Base-by-base conservation (phyloP, 2,113 vertebrate species). In the Dasyurus viverrinus region DNA sequence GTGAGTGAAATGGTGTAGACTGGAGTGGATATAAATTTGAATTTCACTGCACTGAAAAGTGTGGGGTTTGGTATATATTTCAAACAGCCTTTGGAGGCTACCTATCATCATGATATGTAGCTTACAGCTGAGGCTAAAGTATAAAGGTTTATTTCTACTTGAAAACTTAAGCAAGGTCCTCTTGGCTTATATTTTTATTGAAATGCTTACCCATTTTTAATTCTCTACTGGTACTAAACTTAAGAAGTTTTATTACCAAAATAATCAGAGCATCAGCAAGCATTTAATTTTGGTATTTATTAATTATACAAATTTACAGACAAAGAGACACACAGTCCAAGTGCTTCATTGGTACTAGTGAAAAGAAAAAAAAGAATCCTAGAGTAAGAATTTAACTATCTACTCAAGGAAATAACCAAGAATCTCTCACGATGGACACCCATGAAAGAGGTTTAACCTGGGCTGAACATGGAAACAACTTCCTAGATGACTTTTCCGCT, bases 11-110 rank as follows among this genome's bases (percentile, higher is more conserved):
- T 93, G 95, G 95, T 95, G 93, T 94, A 96, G 95, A 93, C 94
- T 96, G 97, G 97, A 97, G 97, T 93, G 95, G 95, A 96, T 95
- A 97, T 97, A 97, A 97, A 98, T 98, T 97, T 96, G 94, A 92
- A 91, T 94, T 48, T 96, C 92, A 96, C 96, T 91, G 89, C 94
- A 91, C 91, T 89, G 95, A 96, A 94, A 94, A 95, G 91, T 94
- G 52, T 92, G 92, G 84, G 92, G 93, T 95, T 89, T 52, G 76
- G 96, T 93, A 46, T 94, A 53, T 97, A 97, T 97, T 97, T 97
- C 96, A 96, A 95, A 93, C 12, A 89, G 76, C 89, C 95, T 95
- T 93, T 76, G 95, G 98, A 97, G 96, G 93, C 94, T 91, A 93
- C 94, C 1, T 0, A 96, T 97, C 97, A 95, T 95, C 53, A 36